phyloP scores from a whole-genome alignment of 2,888 invertebrate genomes.

The Clusia tigrina region DNA sequence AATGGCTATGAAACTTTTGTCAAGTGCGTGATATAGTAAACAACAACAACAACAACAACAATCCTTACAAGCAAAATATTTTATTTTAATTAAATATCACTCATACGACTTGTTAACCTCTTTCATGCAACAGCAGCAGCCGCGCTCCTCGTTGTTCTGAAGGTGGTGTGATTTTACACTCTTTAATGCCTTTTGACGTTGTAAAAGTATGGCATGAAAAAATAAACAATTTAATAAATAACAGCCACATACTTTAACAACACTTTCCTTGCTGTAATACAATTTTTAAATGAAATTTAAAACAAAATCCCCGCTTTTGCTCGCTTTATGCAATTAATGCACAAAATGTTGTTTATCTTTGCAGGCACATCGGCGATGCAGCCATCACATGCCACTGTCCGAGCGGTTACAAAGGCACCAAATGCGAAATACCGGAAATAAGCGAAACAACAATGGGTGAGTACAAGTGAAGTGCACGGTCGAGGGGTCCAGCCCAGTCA shows the following conservation, averaged over 20 bases:
- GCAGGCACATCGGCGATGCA: slow-evolving; percentile 79
- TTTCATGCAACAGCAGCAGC: not conserved
- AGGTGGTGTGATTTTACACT: not conserved
- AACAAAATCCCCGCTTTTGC: not conserved
- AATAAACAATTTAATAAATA: too few relatives aligned
- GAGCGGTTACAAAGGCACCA: slow-evolving; percentile 73
- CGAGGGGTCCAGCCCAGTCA: slow-evolving; percentile 30
- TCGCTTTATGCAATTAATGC: not conserved
- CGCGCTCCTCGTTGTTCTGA: not conserved
- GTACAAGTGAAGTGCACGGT: slow-evolving; percentile 37
- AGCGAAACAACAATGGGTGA: slow-evolving; percentile 60
- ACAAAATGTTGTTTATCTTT: slow-evolving; percentile 41
- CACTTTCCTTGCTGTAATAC: too few relatives aligned
- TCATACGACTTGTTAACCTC: not conserved
- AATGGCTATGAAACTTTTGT: too few relatives aligned
- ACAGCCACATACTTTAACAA: too few relatives aligned
- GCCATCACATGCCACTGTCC: slow-evolving; percentile 78
- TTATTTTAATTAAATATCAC: not conserved
- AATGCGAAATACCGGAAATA: slow-evolving; percentile 72
- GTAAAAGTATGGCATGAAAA: too few relatives aligned
- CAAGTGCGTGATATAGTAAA: too few relatives aligned
- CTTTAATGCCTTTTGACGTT: not conserved
- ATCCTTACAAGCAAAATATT: not conserved
- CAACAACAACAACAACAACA: too few relatives aligned
- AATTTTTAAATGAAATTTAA: not conserved